Conservation (phyloP, 2,888 invertebrate species). For the Limnephilus marmoratus region DNA sequence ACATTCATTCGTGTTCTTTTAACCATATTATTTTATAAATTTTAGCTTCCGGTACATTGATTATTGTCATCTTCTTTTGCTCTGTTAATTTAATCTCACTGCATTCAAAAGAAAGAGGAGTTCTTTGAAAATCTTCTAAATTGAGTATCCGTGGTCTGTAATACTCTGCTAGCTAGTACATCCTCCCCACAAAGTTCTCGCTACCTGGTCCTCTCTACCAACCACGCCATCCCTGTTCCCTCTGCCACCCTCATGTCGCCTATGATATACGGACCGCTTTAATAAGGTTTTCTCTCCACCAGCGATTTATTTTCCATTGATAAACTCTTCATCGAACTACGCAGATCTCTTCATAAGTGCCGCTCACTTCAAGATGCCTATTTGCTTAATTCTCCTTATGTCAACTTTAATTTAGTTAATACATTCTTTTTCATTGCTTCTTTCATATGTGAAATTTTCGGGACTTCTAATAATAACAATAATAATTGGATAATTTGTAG, state of each 20-base stretch:
- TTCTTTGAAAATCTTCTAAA: slow-evolving; percentile 3
- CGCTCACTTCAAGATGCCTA: neutral
- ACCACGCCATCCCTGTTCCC: neutral
- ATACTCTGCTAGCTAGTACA: neutral
- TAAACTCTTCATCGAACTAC: slow-evolving; percentile 21
- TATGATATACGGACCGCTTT: slow-evolving; percentile 54
- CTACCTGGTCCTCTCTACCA: neutral
- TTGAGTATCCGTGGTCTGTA: neutral
- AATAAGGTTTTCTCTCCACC: slow-evolving; percentile 55
- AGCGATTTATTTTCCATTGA: slow-evolving; percentile 55
- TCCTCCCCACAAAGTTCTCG: neutral
- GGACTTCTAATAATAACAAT: too few relatives aligned
- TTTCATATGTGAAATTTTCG: neutral
- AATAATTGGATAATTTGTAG: too few relatives aligned
- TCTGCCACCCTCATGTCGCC: slow-evolving; percentile 18
- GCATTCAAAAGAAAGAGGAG: neutral
- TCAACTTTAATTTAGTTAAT: neutral
- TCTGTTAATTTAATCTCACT: neutral
- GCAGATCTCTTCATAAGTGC: slow-evolving; percentile 10
- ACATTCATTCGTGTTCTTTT: neutral
- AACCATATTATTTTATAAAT: neutral
- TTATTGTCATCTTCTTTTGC: neutral
- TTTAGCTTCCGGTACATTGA: neutral
- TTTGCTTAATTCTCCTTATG: neutral
- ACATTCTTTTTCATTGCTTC: neutral